Evolutionary conservation across 2,797 vertebrate species (phyloP).

Genomic region (Poeciliopsis infans): DNA sequence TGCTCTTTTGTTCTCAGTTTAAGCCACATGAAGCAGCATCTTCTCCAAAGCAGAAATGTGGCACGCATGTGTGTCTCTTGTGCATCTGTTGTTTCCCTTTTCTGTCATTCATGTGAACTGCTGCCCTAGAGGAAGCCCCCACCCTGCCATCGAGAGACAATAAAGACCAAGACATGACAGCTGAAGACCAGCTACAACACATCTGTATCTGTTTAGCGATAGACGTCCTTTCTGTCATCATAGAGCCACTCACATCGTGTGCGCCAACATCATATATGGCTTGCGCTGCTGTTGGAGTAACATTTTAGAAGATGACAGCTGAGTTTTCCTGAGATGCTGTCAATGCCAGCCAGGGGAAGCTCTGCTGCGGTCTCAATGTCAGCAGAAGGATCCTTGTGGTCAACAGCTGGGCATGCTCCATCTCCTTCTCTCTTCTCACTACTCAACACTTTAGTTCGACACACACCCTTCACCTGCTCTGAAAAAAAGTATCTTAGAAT

Average conservation of each 20-base stretch:
- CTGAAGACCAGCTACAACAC: slow-evolving; percentile 62
- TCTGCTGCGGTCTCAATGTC: slow-evolving; percentile 50
- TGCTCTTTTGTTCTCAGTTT: slow-evolving; percentile 39
- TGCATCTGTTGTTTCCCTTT: slow-evolving; percentile 48
- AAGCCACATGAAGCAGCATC: slow-evolving; percentile 42
- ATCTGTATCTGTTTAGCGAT: slow-evolving; percentile 68
- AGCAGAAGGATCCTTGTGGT: slow-evolving; percentile 45
- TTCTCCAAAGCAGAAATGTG: slow-evolving; percentile 43
- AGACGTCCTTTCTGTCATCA: slow-evolving; percentile 50
- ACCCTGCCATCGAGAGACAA: slow-evolving; percentile 53
- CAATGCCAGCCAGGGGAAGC: slow-evolving; percentile 22
- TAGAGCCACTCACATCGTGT: neutral
- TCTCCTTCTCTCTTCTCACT: slow-evolving; percentile 35
- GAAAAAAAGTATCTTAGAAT: slow-evolving; percentile 44
- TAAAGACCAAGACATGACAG: slow-evolving; percentile 53
- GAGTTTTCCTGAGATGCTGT: slow-evolving; percentile 27
- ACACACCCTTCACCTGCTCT: slow-evolving; percentile 4
- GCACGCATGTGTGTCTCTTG: slow-evolving; percentile 20
- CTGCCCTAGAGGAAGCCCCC: slow-evolving; percentile 40
- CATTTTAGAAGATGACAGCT: slow-evolving; percentile 20
- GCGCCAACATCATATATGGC: slow-evolving; percentile 13
- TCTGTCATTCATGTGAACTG: slow-evolving; percentile 49
- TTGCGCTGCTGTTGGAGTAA: slow-evolving; percentile 20
- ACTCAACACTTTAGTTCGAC: slow-evolving; percentile 7
- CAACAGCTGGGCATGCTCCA: slow-evolving; percentile 26